Evolutionary conservation across 2,797 vertebrate genomes (phyloP).

Genomic region (Decapterus maruadsi): DNA sequence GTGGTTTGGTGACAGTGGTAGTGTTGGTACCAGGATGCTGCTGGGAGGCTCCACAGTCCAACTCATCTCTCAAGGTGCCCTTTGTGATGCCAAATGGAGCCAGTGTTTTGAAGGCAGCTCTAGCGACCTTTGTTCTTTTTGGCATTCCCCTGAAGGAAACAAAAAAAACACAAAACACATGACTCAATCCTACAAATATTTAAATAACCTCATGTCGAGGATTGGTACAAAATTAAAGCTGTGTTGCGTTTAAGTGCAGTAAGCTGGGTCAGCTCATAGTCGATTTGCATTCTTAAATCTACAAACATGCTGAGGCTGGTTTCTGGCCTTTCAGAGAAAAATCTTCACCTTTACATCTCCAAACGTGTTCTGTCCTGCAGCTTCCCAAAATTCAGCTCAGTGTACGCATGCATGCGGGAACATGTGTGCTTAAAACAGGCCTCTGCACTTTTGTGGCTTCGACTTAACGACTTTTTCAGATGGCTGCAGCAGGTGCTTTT

Average conservation of each 20-base stretch:
- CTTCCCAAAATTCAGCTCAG: constrained; percentile 36
- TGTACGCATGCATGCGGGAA: constrained; percentile 51
- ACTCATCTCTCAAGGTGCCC: constrained; percentile 44
- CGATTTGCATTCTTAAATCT: constrained; percentile 20
- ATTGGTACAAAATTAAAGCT: neutral
- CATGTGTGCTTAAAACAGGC: constrained; percentile 46
- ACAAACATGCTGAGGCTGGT: constrained; percentile 59
- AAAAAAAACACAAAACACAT: constrained; percentile 8
- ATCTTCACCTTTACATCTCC: constrained; percentile 46
- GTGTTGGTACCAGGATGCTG: constrained; percentile 52
- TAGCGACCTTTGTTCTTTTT: constrained; percentile 99
- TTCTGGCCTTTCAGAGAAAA: constrained; percentile 54
- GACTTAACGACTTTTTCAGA: constrained; percentile 73
- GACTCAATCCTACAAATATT: neutral
- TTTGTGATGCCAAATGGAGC: constrained; percentile 53
- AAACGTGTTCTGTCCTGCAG: constrained; percentile 66
- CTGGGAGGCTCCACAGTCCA: constrained; percentile 47
- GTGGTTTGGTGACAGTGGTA: constrained; percentile 47
- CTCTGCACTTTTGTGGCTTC: constrained; percentile 42
- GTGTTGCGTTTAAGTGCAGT: constrained; percentile 28
- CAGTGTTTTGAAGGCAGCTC: constrained; percentile 28
- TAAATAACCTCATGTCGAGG: neutral
- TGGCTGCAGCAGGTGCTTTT: constrained; percentile 74
- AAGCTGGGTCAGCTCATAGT: neutral
- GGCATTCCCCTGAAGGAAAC: constrained; percentile 90